Evolutionary conservation across 2,797 vertebrate genomes (phyloP), one percentile per base, ranked within the genome.

Genomic region (Myiothlypis chrysogaster): DNA sequence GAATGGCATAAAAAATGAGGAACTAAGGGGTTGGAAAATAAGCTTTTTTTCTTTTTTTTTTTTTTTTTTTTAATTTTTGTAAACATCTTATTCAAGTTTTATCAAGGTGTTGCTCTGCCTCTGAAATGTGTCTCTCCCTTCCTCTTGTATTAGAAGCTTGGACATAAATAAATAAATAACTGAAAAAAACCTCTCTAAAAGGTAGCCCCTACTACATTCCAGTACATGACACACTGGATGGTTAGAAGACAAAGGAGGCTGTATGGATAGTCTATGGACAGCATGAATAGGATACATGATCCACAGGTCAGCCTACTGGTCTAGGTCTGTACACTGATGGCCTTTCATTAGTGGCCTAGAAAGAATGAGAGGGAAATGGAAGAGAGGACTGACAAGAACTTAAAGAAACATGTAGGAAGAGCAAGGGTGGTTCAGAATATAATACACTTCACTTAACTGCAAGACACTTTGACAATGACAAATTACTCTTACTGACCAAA

Each of bases 221-320:
- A 65, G 18, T 30, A 84, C 4, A 11, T 6, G 8, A 39, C 5
- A 53, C 0, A 0, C 2, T 56, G 27, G 19, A 44, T 16, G 2
- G 16, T 44, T 28, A 65, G 43, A 76, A 52, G 50, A 83, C 15
- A 44, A n/a, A 82, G 22, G 6, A n/a, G 17, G 6, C 5, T 43
- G 8, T 44, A 64, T 1, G 14, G 35, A 37, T 21, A 82, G 14
- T 44, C 56, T 27, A 17, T 9, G 18, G 18, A 32, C 4, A 68
- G 30, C 55, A 35, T 25, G 55, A 10, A 35, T 17, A 57, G n/a
- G 55, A 35, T 35, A 35, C 12, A 11, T 15, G 27, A 50, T 22
- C 23, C 15, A 64, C 13, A 21, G 7, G 66, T 8, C 50, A 72
- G 8, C 14, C 47, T 49, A 28, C 56, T 30, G 25, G 37, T 56